A percentile compares a stretch with the other conserved stretches of the same genome.
Evolutionary conservation across 2,113 vertebrate species (phyloP).

Genomic region (Trochalopteron elliotii): DNA sequence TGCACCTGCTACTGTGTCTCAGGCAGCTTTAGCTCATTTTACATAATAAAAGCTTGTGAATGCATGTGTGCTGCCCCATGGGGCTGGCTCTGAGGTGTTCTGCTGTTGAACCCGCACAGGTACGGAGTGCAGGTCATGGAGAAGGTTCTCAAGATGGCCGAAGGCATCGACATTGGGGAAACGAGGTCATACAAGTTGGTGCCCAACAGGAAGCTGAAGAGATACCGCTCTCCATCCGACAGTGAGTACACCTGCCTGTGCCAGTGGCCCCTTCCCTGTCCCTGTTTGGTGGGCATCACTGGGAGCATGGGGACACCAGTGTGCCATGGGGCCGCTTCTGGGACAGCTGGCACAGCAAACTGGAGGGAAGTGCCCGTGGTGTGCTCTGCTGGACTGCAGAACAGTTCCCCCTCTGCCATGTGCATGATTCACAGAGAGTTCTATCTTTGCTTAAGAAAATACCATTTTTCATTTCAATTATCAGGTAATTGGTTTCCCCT

Average conservation of each 20-base stretch:
- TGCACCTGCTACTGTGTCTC: not conserved
- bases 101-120: slow-evolving; percentile 68
- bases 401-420: too few species aligned
- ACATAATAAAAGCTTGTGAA: not conserved
- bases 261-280: too few species aligned
- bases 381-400: too few species aligned
- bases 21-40: not conserved
- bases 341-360: too few species aligned
- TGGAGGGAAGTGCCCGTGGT: too few species aligned
- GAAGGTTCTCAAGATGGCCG: slow-evolving; percentile 89
- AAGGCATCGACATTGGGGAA: slow-evolving; percentile 86
- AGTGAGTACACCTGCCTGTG: slow-evolving; percentile 79
- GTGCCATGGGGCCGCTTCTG: too few species aligned
- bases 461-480: not conserved
- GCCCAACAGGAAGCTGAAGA: slow-evolving; percentile 84
- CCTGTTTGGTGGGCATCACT: not conserved
- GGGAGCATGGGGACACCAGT: not conserved
- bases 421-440: too few species aligned
- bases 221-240: slow-evolving; percentile 78
- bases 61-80: not conserved
- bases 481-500: not conserved
- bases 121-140: slow-evolving; percentile 86
- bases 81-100: not conserved
- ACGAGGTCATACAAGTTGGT: slow-evolving; percentile 85
- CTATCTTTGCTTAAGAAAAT: too few species aligned